phyloP scores from a whole-genome alignment of 2,113 vertebrate species.

The Syngnathoides biaculeatus region DNA sequence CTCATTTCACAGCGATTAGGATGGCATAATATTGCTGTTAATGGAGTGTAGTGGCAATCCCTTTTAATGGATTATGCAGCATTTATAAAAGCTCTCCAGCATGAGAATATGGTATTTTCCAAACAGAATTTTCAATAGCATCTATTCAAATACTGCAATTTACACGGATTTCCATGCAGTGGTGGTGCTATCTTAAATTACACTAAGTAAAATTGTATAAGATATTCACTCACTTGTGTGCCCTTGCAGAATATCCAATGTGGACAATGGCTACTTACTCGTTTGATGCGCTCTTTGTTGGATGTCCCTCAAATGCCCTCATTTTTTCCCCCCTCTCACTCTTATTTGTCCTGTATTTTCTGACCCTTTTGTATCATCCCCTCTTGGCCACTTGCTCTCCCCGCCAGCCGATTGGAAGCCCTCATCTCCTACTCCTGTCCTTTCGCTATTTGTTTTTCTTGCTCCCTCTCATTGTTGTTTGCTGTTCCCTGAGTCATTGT shows the following conservation, averaged over 20 bases:
- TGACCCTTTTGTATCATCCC: constrained; percentile 12
- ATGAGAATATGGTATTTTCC: background rate
- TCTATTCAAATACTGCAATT: background rate
- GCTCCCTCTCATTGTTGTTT: constrained; percentile 23
- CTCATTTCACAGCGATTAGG: background rate
- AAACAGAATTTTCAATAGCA: background rate
- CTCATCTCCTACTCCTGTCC: constrained; percentile 28
- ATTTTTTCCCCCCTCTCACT: constrained; percentile 9
- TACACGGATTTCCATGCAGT: too few species aligned
- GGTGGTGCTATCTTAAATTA: background rate
- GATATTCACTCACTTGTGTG: background rate
- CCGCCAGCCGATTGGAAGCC: constrained; percentile 28
- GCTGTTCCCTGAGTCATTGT: constrained; percentile 25
- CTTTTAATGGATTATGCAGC: constrained; percentile 3
- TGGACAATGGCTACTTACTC: background rate
- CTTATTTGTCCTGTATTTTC: constrained; percentile 26
- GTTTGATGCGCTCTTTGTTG: constrained; percentile 13
- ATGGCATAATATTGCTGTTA: background rate
- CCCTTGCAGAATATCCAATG: background rate
- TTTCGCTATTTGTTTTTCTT: constrained; percentile 38
- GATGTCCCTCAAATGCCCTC: constrained; percentile 9
- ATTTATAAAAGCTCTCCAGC: background rate
- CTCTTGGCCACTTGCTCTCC: constrained; percentile 13
- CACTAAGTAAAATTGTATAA: background rate
- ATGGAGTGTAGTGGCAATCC: background rate